Evolutionary conservation across 2,888 invertebrate species (phyloP).

Genomic region (Acleris cristana): DNA sequence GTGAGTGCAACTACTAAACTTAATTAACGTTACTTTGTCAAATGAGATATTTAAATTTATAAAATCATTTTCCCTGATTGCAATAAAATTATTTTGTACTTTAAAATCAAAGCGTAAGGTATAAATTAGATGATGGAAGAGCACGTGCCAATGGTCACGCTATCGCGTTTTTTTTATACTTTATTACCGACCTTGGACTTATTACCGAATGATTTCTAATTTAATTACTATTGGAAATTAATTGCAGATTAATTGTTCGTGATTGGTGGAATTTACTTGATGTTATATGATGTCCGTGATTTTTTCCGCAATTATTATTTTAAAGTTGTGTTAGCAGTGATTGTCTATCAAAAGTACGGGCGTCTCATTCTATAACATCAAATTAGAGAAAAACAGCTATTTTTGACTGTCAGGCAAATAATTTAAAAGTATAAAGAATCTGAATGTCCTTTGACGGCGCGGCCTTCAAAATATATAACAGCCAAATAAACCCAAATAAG

Average conservation of each 20-base stretch:
- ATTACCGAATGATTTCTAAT: constrained; percentile 63
- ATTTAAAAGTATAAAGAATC: too few relatives aligned
- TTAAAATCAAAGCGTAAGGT: constrained; percentile 11
- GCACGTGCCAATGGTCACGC: constrained; percentile 30
- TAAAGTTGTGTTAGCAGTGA: not conserved
- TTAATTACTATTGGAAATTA: constrained; percentile 44
- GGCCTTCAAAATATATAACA: too few relatives aligned
- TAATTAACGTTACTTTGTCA: too few relatives aligned
- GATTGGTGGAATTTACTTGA: constrained; percentile 16
- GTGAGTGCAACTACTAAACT: too few relatives aligned
- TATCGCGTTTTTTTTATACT: constrained; percentile 48
- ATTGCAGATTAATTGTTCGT: constrained; percentile 11
- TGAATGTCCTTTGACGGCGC: too few relatives aligned
- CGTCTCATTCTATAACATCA: too few relatives aligned
- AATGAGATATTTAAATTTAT: too few relatives aligned
- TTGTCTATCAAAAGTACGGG: too few relatives aligned
- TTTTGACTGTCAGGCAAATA: too few relatives aligned
- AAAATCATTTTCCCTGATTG: not conserved
- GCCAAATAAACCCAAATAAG: too few relatives aligned
- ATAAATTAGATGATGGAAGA: constrained; percentile 22
- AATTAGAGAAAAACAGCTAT: too few relatives aligned
- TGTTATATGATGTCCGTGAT: too few relatives aligned
- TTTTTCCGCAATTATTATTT: not conserved
- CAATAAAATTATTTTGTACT: constrained; percentile 7
- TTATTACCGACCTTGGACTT: constrained; percentile 69